Evolutionary conservation across 2,113 vertebrate species (phyloP).

Genomic region (Elephantulus edwardii): DNA sequence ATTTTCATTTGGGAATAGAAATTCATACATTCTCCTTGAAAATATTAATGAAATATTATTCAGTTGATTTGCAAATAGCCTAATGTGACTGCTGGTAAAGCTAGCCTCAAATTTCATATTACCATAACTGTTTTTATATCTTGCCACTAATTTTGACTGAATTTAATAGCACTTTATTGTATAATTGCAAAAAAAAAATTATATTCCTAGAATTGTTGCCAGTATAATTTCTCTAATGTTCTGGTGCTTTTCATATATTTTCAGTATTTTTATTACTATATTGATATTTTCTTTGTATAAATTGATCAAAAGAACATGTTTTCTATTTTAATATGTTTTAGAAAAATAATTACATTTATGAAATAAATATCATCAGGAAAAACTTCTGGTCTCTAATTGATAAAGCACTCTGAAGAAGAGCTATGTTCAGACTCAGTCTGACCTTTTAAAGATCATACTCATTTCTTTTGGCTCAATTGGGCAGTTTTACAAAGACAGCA

Average conservation of each 20-base stretch:
- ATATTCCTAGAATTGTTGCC: constrained; percentile 85
- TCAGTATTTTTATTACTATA: constrained; percentile 88
- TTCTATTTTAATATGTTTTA: constrained; percentile 90
- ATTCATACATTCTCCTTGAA: constrained; percentile 67
- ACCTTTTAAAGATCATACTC: constrained; percentile 47
- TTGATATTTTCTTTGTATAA: constrained; percentile 87
- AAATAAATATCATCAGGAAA: constrained; percentile 85
- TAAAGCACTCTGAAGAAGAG: constrained; percentile 60
- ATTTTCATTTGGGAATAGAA: constrained; percentile 58
- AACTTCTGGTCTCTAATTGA: constrained; percentile 74
- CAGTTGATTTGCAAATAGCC: constrained; percentile 64
- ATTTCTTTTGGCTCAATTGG: constrained; percentile 39
- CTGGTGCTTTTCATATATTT: constrained; percentile 87
- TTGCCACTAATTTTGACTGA: constrained; percentile 80
- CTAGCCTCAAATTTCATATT: constrained; percentile 74
- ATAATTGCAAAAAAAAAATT: constrained; percentile 78
- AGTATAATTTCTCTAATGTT: constrained; percentile 85
- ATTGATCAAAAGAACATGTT: constrained; percentile 84
- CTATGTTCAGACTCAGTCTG: constrained; percentile 12
- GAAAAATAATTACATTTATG: constrained; percentile 82
- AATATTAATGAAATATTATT: constrained; percentile 64
- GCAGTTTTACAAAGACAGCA: constrained; percentile 51
- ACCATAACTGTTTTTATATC: constrained; percentile 80
- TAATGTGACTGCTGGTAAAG: constrained; percentile 64
- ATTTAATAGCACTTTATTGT: constrained; percentile 87